Percentiles rank a stretch among this genome's conserved stretches.
Conservation (phyloP, 1,140 invertebrate genomes). For the Lamellibrachia luymesi region DNA sequence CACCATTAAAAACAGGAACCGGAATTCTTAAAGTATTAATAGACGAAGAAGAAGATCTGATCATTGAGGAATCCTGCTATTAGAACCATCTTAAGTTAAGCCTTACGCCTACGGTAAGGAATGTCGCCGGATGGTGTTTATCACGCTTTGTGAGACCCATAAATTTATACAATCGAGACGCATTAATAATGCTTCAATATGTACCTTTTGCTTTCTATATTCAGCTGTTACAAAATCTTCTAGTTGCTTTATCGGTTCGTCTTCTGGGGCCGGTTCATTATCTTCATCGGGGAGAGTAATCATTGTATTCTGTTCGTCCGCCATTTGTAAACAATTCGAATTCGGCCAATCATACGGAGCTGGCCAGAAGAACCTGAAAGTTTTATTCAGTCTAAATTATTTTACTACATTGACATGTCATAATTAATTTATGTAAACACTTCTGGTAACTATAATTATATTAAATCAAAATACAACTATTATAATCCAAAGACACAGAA, state of each 20-base stretch:
- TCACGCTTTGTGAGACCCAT: too few relatives aligned
- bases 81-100: too few relatives aligned
- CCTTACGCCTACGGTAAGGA: too few relatives aligned
- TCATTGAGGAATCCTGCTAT: too few relatives aligned
- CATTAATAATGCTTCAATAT: neutral
- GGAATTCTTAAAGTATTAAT: too few relatives aligned
- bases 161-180: neutral
- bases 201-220: slow-evolving; percentile 28
- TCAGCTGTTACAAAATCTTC: slow-evolving; percentile 30
- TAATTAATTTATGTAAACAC: neutral
- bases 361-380: neutral
- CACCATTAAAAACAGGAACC: too few relatives aligned
- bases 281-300: neutral
- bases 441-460: neutral
- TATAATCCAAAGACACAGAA: neutral
- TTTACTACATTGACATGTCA: neutral
- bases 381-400: neutral
- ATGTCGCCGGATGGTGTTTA: too few relatives aligned
- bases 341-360: slow-evolving; percentile 15
- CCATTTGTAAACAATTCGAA: slow-evolving; percentile 35
- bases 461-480: neutral
- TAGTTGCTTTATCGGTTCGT: slow-evolving; percentile 3
- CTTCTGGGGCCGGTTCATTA: neutral
- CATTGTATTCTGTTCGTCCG: slow-evolving; percentile 24
- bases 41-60: too few relatives aligned